These are phyloP conservation scores for Microctonus hyperodae DNA, from an alignment of 2,888 invertebrate genomes.

Conservation along the genomic window DNA sequence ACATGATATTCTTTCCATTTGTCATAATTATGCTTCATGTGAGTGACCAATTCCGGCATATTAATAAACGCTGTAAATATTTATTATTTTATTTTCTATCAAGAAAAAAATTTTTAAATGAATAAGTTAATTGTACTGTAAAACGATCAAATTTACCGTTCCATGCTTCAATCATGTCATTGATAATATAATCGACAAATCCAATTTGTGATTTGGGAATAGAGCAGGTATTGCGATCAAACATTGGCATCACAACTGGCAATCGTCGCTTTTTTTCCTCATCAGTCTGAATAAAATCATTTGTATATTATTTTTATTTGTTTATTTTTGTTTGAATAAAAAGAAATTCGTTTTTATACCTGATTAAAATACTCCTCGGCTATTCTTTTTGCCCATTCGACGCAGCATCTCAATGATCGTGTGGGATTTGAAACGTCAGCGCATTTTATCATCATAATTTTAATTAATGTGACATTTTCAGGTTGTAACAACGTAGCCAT, in stretches of 20 bases:
- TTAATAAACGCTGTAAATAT: constrained; percentile 78
- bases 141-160: constrained; percentile 70
- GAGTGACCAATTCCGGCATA: constrained; percentile 87
- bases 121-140: neutral
- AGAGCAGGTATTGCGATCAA: constrained; percentile 92
- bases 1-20: constrained; percentile 89
- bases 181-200: constrained; percentile 97
- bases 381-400: constrained; percentile 95
- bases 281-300: constrained; percentile 74
- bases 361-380: constrained; percentile 97
- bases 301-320: constrained; percentile 2
- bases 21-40: constrained; percentile 85
- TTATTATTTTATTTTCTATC: constrained; percentile 19
- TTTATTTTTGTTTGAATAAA: constrained; percentile 12
- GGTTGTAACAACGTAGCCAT: constrained; percentile 66
- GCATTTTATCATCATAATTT: constrained; percentile 97
- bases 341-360: constrained; percentile 59
- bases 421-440: constrained; percentile 98
- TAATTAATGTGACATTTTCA: constrained; percentile 86
- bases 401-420: constrained; percentile 80
- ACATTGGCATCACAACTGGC: constrained; percentile 98
- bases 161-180: constrained; percentile 98
- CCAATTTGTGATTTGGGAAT: constrained; percentile 98
- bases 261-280: constrained; percentile 89
- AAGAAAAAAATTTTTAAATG: neutral